Base-by-base conservation (phyloP, 2,888 invertebrate species). In the Tryphoninae sp. region DNA sequence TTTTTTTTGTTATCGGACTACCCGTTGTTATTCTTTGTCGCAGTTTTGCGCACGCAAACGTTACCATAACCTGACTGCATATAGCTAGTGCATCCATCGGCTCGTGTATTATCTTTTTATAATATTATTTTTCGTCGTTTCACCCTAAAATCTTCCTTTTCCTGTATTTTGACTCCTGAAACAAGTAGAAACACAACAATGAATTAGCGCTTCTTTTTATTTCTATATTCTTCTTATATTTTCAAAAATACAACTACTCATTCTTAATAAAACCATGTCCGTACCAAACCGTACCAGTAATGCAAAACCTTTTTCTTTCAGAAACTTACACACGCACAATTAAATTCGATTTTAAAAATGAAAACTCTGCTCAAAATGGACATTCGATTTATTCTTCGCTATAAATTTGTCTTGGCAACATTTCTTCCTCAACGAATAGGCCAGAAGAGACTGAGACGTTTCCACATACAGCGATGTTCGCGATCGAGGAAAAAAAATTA, bases 31-130 rank as follows among this genome's bases (percentile, higher is more conserved):
- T 55, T 13, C 19, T 33, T 82, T 81, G 84, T 76, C 82, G 85
- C 82, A 84, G 84, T 85, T 40, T 74, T 87, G 86, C 86, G 86
- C 87, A 86, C 85, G 87, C 86, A 87, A 33, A 85, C 85, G 80
- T 86, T 89, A 90, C 90, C 90, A 90, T 90, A 88, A 90, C 90
- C 88, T 89, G 89, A 88, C 87, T 86, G 84, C 88, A 86, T 85
- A 89, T 86, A 83, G 86, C 85, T 86, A 89, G 87, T 74, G 86
- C 85, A 86, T 90, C 90, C 88, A 89, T 88, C 64, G 86, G 86
- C 81, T 88, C 89, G 88, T 89, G 86, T 88, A 53, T 8, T 11
- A 8, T 58, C 0, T 33, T 19, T 65, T 73, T 33, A 6, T 33
- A 19, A 19, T 33, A 33, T 6, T 33, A 33, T 33, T 33, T 6